Evolutionary conservation across 2,888 invertebrate genomes (phyloP).

Genomic region (Heliothis peltigera): DNA sequence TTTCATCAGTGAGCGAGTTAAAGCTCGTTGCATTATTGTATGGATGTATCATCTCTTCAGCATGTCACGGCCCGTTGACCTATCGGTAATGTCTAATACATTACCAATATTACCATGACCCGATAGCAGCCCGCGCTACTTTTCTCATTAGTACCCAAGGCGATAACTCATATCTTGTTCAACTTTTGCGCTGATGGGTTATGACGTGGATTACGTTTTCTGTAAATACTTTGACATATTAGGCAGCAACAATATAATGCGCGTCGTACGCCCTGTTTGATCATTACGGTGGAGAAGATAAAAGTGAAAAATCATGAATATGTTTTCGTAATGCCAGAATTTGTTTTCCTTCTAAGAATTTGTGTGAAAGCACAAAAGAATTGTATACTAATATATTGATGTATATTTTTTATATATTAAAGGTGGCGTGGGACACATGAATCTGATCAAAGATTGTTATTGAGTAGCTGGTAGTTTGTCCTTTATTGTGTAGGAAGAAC

Average conservation of each 20-base stretch:
- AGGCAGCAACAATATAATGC: neutral
- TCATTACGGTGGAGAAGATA: too few species aligned
- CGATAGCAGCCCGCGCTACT: slow-evolving; percentile 49
- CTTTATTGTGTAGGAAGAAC: slow-evolving; percentile 7
- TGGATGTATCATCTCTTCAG: slow-evolving; percentile 2
- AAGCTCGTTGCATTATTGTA: slow-evolving; percentile 16
- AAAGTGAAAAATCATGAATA: neutral
- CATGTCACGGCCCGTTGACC: slow-evolving; percentile 45
- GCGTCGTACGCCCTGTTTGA: neutral
- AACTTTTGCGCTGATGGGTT: slow-evolving; percentile 41
- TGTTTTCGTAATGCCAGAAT: neutral
- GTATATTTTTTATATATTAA: neutral
- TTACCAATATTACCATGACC: slow-evolving; percentile 31
- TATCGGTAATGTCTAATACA: slow-evolving; percentile 59
- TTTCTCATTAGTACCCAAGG: slow-evolving; percentile 56
- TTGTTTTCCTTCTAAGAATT: slow-evolving; percentile 3
- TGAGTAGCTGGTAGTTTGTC: slow-evolving; percentile 11
- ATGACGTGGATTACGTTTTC: slow-evolving; percentile 15
- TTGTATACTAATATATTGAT: neutral
- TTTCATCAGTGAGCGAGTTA: slow-evolving; percentile 19
- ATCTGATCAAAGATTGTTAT: slow-evolving; percentile 24
- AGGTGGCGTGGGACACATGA: neutral
- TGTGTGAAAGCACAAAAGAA: slow-evolving; percentile 5
- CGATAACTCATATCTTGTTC: slow-evolving; percentile 44
- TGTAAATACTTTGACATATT: slow-evolving; percentile 6